Conservation (phyloP, 2,797 vertebrate species). For the Vespertilio murinus region DNA sequence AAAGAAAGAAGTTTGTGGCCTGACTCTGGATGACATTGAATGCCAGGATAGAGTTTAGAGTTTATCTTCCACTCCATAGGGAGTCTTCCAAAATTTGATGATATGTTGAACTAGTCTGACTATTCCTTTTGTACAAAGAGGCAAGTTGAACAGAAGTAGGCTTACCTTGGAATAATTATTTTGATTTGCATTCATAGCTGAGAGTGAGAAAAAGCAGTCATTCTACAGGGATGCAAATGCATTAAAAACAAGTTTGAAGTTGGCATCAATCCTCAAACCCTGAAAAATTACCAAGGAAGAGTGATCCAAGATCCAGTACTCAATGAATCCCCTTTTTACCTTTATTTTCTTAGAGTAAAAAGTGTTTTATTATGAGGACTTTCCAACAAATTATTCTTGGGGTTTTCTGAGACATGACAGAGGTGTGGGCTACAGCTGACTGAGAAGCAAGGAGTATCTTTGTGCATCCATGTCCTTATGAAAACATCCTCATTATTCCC, state of each 20-base stretch:
- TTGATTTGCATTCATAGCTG: slow-evolving; percentile 33
- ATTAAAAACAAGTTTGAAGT: slow-evolving; percentile 12
- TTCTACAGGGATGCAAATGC: background rate
- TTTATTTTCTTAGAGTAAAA: slow-evolving; percentile 1
- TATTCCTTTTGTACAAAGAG: background rate
- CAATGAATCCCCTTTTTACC: background rate
- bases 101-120: background rate
- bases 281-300: background rate
- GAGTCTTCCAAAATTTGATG: background rate
- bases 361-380: background rate
- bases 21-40: background rate
- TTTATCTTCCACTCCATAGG: background rate
- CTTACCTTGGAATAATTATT: background rate
- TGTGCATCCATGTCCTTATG: background rate
- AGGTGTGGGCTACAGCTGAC: background rate
- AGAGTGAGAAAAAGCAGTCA: background rate
- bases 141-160: background rate
- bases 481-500: background rate
- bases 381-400: background rate
- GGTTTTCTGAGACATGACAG: background rate
- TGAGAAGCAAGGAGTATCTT: background rate
- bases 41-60: background rate
- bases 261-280: background rate
- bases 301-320: background rate
- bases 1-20: no score